Conservation (phyloP, 1,140 invertebrate species). For the Drosophila obscura region DNA sequence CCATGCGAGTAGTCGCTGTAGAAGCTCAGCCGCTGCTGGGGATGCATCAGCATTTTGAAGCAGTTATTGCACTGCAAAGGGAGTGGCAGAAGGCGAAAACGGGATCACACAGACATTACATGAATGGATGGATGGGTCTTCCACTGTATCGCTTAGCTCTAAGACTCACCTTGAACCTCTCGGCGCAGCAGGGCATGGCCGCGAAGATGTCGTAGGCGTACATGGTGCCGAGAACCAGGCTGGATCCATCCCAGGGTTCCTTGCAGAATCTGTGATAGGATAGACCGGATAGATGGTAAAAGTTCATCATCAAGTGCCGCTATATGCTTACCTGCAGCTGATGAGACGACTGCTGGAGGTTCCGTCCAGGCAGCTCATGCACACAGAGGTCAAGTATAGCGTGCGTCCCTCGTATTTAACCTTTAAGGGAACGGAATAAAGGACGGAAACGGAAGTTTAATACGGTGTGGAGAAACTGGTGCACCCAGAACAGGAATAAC, state of each 20-base stretch:
- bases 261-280: constrained; percentile 88
- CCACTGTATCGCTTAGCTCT: too few relatives aligned
- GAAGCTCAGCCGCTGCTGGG: constrained; percentile 94
- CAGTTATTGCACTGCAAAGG: constrained; percentile 93
- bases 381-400: constrained; percentile 96
- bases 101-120: too few relatives aligned
- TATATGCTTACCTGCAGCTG: constrained; percentile 86
- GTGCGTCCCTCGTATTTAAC: constrained; percentile 94
- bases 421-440: constrained; percentile 85
- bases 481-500: constrained; percentile 22
- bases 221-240: constrained; percentile 97
- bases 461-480: constrained; percentile 19
- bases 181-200: constrained; percentile 96
- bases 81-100: constrained; percentile 3
- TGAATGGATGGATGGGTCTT: too few relatives aligned
- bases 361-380: constrained; percentile 95
- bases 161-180: constrained; percentile 92
- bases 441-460: constrained; percentile 9
- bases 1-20: constrained; percentile 98
- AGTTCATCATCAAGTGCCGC: not conserved
- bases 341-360: constrained; percentile 89
- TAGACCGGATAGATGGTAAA: not conserved
- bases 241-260: constrained; percentile 95
- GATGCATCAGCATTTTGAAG: constrained; percentile 92
- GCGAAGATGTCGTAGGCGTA: constrained; percentile 99